Evolutionary conservation across 2,888 invertebrate species (phyloP), one percentile per base, ranked within the genome.

Genomic region (Amphipyra berbera): DNA sequence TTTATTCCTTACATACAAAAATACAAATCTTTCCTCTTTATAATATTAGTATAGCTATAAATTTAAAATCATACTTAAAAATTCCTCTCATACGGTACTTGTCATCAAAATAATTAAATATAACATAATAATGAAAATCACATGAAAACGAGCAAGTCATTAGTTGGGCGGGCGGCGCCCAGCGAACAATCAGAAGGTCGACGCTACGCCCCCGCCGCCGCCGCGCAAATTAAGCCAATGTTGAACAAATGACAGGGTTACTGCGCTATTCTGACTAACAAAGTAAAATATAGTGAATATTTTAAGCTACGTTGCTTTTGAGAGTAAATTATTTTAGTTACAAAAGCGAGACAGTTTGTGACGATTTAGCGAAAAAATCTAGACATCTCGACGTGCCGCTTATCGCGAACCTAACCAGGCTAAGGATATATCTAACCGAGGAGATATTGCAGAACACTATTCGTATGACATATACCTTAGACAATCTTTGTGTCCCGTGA

Each of bases 191-290:
- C 82, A 60, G 54, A 48, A 68, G 52, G 69, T 62, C 37, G 59
- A n/a, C 45, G 35, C 49, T 35, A 6, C 57, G 42, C 62, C 61
- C 64, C 45, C 53, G 38, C 60, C 75, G 68, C 70, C 73, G 68
- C 70, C 72, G 64, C 68, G 72, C 86, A 89, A 92, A 92, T 93
- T 92, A 86, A 85, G 91, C 84, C 88, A 93, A 92, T 92, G 70
- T 54, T 53, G 85, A 85, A 83, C 86, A 85, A 85, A 61, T 66
- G 61, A 27, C 61, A 66, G 68, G 75, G 64, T 46, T 61, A 61
- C 56, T 52, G 37, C 61, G 14, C 33, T 62, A 15, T 27, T 56
- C 8, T 30, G 30, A 7, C 15, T 45, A 7, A 12, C 12, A 0
- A 33, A 9, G 7, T 15, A 38, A 1, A 30, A 44, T 13, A 44